Evolutionary conservation across 1,140 invertebrate genomes (phyloP), one percentile per base, ranked within the genome.

Genomic region (Sycophila sp.): DNA sequence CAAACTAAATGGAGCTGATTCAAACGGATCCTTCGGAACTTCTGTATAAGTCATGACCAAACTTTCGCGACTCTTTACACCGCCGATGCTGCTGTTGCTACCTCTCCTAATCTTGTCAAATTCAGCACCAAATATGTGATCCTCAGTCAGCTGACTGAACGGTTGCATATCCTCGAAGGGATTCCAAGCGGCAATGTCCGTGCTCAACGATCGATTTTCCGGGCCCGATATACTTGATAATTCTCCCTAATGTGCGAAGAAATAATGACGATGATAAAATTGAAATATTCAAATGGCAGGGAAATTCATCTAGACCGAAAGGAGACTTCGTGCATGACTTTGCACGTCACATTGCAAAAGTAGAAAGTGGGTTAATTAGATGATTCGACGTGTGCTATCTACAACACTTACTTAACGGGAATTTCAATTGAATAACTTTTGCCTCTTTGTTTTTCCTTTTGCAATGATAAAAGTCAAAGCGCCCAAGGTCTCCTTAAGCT

Each of bases 91-190:
- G 77, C 92, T 93, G 83, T 94, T 93, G 69, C 93, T 94, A 63
- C 92, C 91, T 77, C 92, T 88, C 77, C 94, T 86, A 76, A 95
- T 93, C 84, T 93, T 93, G 79, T 95, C 94, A 83, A 95, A 95
- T 85, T 95, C 94, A 26, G 92, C 92, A 64, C 94, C 94, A 85
- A 95, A 95, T 75, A 94, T 91, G 75, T 93, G 90, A 87, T 95
- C 94, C 77, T 95, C 94, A 2, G 91, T 92, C 82, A 94, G 89
- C 76, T 91, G 89, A 80, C 88, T 90, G 80, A 94, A 94, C n/a
- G 89, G 89, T 32, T 88, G 85, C 55, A 88, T 85, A 78, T 93
- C 92, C 77, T 92, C 92, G 78, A 95, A 95, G 22, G 94, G 94
- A 88, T 95, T 95, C 93, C 93, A 95, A 72, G 92, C 90, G 2